phyloP scores from a whole-genome alignment of 2,113 vertebrate genomes.

The western clawed frog (Xenopus tropicalis) region UCB_Xtro_10.0 CM004447.2:8535001-8535500 shows the following conservation, averaged over 20 bases:
- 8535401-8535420: slow-evolving; percentile 65
- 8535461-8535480: slow-evolving; percentile 58
- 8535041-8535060: too few relatives aligned
- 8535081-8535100: not conserved
- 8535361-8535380: slow-evolving; percentile 60
- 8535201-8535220: slow-evolving; percentile 22
- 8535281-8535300: too few relatives aligned
- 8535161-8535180: slow-evolving; percentile 40
- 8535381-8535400: slow-evolving; percentile 52
- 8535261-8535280: slow-evolving; percentile 35
- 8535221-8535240: not conserved
- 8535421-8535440: slow-evolving; percentile 77
- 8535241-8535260: slow-evolving; percentile 49
- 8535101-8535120: slow-evolving; percentile 56
- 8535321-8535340: slow-evolving; percentile 53
- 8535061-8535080: too few relatives aligned
- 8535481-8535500: slow-evolving; percentile 54
- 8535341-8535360: slow-evolving; percentile 59
- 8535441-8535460: slow-evolving; percentile 74
- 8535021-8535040: too few relatives aligned
- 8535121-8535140: not conserved
- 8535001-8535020: too few relatives aligned
- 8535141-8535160: slow-evolving; percentile 48
- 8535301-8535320: not conserved
- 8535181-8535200: slow-evolving; percentile 2